Evolutionary conservation across 1,140 invertebrate species (phyloP), one percentile per base, ranked within the genome.

Genomic region (Octopus sinensis): DNA sequence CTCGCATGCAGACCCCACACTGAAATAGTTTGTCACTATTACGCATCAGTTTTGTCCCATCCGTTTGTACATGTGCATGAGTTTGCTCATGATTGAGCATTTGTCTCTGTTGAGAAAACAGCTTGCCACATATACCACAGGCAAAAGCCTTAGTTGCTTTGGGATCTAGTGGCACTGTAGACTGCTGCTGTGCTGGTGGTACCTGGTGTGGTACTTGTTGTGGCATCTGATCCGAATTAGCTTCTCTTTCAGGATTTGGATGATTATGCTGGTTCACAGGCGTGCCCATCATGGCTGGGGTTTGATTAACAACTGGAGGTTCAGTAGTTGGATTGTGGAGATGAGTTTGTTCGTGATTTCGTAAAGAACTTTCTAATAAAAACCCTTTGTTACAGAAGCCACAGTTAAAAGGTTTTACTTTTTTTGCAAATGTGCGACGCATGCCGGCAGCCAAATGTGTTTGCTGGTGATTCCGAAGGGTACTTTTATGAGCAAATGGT

Each of bases 401-500:
- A 17, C 68, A 73, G 30, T 73, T 13, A 23, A n/a, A 73, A 6
- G 68, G 68, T 12, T 23, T 13, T 12, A 23, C 17, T 23, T 23
- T 73, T 13, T 73, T 73, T 17, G 68, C 17, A 6, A 13, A 13
- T 5, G 13, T 73, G 30, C 68, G 17, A 73, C 68, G 68, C 17
- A n/a, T 73, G 13, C 68, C 68, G 68, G 17, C 68, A 73, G 68
- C 97, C 84, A 98, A 93, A 92, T 99, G 98, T 89, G 99, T 99
- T 87, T 97, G 93, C 83, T 96, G 97, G 91, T 99, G 98, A 91
- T 75, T 75, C 10, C 82, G 76, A 5, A 85, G 53, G 53, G 80
- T 68, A 51, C 78, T 78, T 4, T 76, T 93, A 92, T 99, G 97
- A 53, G 97, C 98, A 92, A 99, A 99, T 92, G 97, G 97, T 89